A percentile compares a stretch with the other conserved stretches of the same genome.
These are phyloP conservation scores for Scolopax mira DNA, from an alignment of 2,113 vertebrate species.

Conservation along the genomic window DNA sequence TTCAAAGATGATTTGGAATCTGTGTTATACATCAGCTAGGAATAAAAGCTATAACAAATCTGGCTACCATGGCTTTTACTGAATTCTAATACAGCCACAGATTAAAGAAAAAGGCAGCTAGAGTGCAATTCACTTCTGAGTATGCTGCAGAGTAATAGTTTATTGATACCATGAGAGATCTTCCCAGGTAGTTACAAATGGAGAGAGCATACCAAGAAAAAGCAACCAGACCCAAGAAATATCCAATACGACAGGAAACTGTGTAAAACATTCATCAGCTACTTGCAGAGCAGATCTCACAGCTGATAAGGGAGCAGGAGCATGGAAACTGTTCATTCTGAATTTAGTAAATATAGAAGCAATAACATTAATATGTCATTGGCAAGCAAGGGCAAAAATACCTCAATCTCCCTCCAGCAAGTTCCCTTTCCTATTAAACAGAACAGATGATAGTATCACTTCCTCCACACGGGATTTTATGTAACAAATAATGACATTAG, in stretches of 20 bases:
- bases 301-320: not conserved
- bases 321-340: not conserved
- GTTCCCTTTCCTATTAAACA: not conserved
- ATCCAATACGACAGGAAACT: not conserved
- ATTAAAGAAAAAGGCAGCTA: not conserved
- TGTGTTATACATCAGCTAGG: not conserved
- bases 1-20: not conserved
- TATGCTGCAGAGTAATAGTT: not conserved
- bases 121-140: not conserved
- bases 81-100: not conserved
- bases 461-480: not conserved
- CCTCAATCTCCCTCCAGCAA: not conserved
- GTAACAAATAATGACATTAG: not conserved
- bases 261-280: not conserved
- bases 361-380: not conserved
- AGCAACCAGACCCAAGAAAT: not conserved
- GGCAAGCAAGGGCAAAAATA: not conserved
- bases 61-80: not conserved
- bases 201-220: not conserved
- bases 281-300: not conserved
- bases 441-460: not conserved
- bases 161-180: not conserved
- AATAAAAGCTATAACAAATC: not conserved
- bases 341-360: not conserved
- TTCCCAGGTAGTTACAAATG: not conserved